Percentiles rank a stretch among this genome's conserved stretches.
These are phyloP conservation scores for Phycodurus eques DNA, from an alignment of 2,113 vertebrate species.

Conservation along the genomic window DNA sequence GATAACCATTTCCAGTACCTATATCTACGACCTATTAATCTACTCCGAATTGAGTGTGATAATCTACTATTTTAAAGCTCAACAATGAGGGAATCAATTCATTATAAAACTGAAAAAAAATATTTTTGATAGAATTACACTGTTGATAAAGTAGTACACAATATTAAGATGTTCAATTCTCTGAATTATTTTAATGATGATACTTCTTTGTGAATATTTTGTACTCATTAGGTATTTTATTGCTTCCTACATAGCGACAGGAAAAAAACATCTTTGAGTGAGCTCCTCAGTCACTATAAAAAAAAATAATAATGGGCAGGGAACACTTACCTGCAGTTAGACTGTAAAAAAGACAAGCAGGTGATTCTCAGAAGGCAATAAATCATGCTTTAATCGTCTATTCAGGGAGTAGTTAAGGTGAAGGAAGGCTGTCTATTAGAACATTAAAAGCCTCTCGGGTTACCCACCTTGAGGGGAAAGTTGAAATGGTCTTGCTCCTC, in stretches of 20 bases:
- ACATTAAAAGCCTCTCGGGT: slow-evolving; percentile 8
- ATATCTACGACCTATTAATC: not conserved
- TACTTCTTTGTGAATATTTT: not conserved
- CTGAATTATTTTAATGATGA: not conserved
- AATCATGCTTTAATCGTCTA: not conserved
- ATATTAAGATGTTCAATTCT: not conserved
- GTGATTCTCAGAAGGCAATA: not conserved
- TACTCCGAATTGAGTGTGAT: not conserved
- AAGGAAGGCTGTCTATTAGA: not conserved
- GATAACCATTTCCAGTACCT: not conserved
- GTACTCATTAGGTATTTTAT: not conserved
- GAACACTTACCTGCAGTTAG: not conserved
- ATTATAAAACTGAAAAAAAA: not conserved
- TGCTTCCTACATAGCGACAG: not conserved
- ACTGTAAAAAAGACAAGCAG: not conserved
- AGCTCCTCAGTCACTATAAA: not conserved
- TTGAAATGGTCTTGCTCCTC: slow-evolving; percentile 82
- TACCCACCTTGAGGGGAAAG: slow-evolving; percentile 94
- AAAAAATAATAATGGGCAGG: not conserved
- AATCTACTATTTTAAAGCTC: too few relatives aligned
- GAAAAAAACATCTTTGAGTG: not conserved
- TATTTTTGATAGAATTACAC: not conserved
- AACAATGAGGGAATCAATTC: not conserved
- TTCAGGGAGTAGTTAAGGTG: not conserved
- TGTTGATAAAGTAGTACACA: not conserved